Evolutionary conservation across 2,797 vertebrate species (phyloP).

Genomic region (Echeneis naucrates): DNA sequence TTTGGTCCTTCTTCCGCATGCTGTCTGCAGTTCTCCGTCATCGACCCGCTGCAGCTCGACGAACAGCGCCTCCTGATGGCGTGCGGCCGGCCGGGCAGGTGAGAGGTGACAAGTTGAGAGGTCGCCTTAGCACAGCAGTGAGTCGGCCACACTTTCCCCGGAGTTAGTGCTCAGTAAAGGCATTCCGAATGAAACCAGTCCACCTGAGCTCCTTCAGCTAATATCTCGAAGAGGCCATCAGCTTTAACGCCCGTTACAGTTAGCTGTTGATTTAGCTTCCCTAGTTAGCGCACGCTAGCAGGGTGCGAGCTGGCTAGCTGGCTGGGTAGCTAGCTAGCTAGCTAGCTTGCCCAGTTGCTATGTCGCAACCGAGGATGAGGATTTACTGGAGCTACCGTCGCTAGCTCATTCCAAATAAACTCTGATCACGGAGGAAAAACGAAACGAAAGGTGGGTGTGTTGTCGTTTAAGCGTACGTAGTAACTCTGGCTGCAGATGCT

Average conservation of each 20-base stretch:
- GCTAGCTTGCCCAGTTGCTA: conserved; percentile 48
- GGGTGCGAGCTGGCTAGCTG: conserved; percentile 49
- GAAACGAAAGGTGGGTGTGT: conserved; percentile 67
- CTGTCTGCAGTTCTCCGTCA: not conserved
- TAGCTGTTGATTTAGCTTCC: not conserved
- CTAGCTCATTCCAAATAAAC: conserved; percentile 35
- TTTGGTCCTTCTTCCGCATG: too few species aligned
- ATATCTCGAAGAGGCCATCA: not conserved
- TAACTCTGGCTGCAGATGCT: not conserved
- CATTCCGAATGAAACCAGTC: not conserved
- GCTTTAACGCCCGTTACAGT: not conserved
- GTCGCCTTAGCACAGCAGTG: conserved; percentile 50
- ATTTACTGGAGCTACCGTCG: conserved; percentile 49
- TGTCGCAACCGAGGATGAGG: conserved; percentile 70
- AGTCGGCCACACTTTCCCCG: conserved; percentile 34
- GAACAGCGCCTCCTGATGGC: conserved; percentile 73
- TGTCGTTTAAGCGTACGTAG: not conserved
- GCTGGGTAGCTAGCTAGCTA: too few species aligned
- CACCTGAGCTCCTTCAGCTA: not conserved
- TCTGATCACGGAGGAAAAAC: conserved; percentile 19
- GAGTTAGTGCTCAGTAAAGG: not conserved
- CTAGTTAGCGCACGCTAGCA: conserved; percentile 44
- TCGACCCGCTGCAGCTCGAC: not conserved
- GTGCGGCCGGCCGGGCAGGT: conserved; percentile 21
- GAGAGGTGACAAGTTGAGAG: conserved; percentile 73